Base-by-base conservation (phyloP, 1,140 invertebrate species). In the Papilio dardanus region DNA sequence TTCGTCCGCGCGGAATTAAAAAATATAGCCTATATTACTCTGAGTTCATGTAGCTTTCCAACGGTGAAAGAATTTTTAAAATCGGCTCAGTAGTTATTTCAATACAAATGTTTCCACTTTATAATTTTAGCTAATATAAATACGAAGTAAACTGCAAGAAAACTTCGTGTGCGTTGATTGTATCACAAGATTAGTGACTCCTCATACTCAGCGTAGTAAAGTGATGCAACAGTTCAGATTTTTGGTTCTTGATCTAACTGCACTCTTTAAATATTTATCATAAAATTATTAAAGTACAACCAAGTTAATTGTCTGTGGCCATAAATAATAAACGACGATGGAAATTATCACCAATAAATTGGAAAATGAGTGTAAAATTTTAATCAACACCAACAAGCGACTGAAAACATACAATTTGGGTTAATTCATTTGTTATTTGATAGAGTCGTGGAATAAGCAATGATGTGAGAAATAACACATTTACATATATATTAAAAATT, bases 401-500 rank as follows among this genome's bases (percentile, higher is more conserved):
- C 54, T 14, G 54, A 28, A 6, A 21, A 62, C 28, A 62, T 28
- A 62, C 54, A 28, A 62, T 62, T 62, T 62, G 12, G 54, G 54
- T 62, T 62, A 62, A 62, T 28, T 62, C 54, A 62, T 62, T 62
- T n/a, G n/a, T n/a, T 62, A 62, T 62, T 62, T 24, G 30, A 12
- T 62, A 28, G 24, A 62, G 54, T 30, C 54, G 54, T 10, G 54
- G 24, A 62, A 62, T 28, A 62, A 62, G 24, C 54, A 62, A 62
- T 62, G 30, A 30, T 24, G 12, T 58, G 50, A 28, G 10, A 62
- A 3, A 54, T 24, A 24, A 62, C 24, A 30, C 24, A 62, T 62
- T 62, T 54, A 54, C 50, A 54, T 54, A 28, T 62, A 62, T 62
- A 62, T 62, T 62, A 62, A 62, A 62, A 30, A 62, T 28, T 16